Conservation (phyloP, 2,888 invertebrate genomes). For the Venusia cambrica region DNA sequence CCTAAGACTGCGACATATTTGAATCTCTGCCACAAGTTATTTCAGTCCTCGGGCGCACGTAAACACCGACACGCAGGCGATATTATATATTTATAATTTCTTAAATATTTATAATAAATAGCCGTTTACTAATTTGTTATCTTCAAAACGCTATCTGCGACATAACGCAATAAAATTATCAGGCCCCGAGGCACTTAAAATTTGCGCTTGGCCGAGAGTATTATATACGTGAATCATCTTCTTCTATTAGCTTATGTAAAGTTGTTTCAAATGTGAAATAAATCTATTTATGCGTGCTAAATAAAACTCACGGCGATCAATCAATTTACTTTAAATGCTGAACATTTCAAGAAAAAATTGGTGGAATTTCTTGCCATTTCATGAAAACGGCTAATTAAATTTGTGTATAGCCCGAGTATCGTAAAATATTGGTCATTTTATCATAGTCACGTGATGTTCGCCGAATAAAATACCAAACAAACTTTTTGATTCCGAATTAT, state of each 20-base stretch:
- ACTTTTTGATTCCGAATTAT: too few species aligned
- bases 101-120: slow-evolving; percentile 40
- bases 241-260: slow-evolving; percentile 4
- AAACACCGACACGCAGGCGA: slow-evolving; percentile 55
- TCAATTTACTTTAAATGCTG: too few species aligned
- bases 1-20: slow-evolving; percentile 76
- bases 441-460: too few species aligned
- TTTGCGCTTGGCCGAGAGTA: slow-evolving; percentile 4
- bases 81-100: slow-evolving; percentile 52
- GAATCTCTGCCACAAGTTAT: slow-evolving; percentile 77
- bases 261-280: not conserved
- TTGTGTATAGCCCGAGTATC: too few species aligned
- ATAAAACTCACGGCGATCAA: too few species aligned
- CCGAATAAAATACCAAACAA: too few species aligned
- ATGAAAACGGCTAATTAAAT: too few species aligned
- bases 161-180: slow-evolving; percentile 5
- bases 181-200: slow-evolving; percentile 4
- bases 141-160: slow-evolving; percentile 9
- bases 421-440: too few species aligned
- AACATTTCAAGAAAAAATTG: too few species aligned
- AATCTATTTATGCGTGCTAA: slow-evolving; percentile 1
- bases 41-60: slow-evolving; percentile 59
- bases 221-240: slow-evolving; percentile 14
- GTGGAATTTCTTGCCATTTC: too few species aligned
- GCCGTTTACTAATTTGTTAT: slow-evolving; percentile 18